Evolutionary conservation across 2,888 invertebrate genomes (phyloP).

Genomic region (Taphrorychus bicolor): DNA sequence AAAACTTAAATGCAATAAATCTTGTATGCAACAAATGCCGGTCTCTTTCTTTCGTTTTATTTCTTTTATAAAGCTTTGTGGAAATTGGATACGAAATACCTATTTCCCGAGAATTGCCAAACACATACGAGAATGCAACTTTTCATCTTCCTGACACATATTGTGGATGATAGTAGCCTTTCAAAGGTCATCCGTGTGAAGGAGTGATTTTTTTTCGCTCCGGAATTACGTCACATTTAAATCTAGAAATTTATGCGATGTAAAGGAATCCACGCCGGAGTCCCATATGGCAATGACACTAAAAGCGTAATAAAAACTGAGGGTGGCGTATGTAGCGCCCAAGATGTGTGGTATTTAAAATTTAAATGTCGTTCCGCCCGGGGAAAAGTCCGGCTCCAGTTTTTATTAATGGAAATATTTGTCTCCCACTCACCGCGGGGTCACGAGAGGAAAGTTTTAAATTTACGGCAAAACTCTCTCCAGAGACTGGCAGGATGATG

Average conservation of each 20-base stretch:
- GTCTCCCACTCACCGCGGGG: neutral
- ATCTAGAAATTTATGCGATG: neutral
- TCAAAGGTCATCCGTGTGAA: neutral
- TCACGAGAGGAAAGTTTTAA: neutral
- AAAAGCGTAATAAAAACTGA: slow-evolving; percentile 10
- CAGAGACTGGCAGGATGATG: no score
- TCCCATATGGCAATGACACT: slow-evolving; percentile 8
- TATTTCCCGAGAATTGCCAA: neutral
- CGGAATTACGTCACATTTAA: neutral
- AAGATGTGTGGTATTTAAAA: slow-evolving; percentile 18
- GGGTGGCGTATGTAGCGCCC: slow-evolving; percentile 5
- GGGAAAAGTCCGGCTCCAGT: slow-evolving; percentile 5
- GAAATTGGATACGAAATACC: neutral
- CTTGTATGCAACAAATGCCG: neutral
- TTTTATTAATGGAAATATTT: slow-evolving; percentile 11
- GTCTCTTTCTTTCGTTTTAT: neutral
- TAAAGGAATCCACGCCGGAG: neutral
- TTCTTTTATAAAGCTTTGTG: neutral
- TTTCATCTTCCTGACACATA: neutral
- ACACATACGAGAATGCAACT: neutral
- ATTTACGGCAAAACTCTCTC: neutral
- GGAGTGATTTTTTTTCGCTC: neutral
- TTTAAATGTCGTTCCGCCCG: slow-evolving; percentile 5
- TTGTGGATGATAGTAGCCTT: neutral
- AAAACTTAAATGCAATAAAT: neutral